Base-by-base conservation (phyloP, 2,113 vertebrate genomes). In the Callaeas wilsoni region DNA sequence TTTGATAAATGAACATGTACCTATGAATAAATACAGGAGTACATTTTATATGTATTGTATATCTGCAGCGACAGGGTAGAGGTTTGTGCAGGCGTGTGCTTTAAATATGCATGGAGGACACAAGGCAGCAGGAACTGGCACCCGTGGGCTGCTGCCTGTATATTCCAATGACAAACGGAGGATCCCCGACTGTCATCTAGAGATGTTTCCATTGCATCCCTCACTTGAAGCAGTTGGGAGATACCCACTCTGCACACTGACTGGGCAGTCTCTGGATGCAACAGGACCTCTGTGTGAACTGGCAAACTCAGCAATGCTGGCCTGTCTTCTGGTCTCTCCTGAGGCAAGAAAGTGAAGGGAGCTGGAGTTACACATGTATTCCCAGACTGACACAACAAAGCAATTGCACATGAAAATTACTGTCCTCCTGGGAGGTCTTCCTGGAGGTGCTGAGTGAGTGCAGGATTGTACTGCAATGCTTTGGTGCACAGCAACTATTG, bases 21-120 rank as follows among this genome's bases (percentile, higher is more conserved):
- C 87, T 94, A 94, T 93, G 94, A 96, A 97, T 94, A 97, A 97
- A 95, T 93, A 91, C 89, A 82, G 94, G 84, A 93, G 67, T 95
- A 50, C 60, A 87, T 94, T 97, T 97, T 96, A 81, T 83, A 88
- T 50, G 79, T 95, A 94, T 87, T 94, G 91, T 89, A 84, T 94
- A 94, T 93, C 84, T 86, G 70, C 87, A 78, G 71, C 64, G 91
- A 89, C 93, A 95, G 87, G 44, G 56, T 30, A 91, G 92, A 84
- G 81, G 75, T 84, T 95, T 91, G 57, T 89, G 60, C 76, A 86
- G 84, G 69, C 22, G 0, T 89, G 85, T 81, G 81, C 92, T 87
- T 94, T 95, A 93, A 95, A 81, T 94, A 93, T 90, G 83, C 71
- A 75, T 81, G 63, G 85, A 84, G 86, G 73, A 90, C 79, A 86